A percentile compares a stretch with the other conserved stretches of the same genome.
Conservation (phyloP, 1,140 invertebrate genomes). For the Leptinotarsa texana region DNA sequence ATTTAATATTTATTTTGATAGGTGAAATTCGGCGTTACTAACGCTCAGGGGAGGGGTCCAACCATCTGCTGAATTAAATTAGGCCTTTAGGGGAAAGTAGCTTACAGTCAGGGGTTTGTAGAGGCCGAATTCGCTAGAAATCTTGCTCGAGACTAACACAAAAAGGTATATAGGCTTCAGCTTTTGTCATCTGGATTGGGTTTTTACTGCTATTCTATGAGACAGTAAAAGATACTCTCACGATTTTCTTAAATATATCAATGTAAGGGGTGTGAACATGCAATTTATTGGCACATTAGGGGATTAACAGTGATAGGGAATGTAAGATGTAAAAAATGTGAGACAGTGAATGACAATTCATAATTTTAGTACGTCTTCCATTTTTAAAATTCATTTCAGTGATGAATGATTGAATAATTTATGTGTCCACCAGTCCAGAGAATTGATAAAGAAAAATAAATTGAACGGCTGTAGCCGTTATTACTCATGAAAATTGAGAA, state of each 20-base stretch:
- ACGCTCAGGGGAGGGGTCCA: constrained; percentile 46
- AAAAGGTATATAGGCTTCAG: constrained; percentile 29
- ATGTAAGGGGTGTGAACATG: constrained; percentile 27
- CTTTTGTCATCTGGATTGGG: constrained; percentile 46
- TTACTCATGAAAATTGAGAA: no score
- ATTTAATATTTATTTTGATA: constrained; percentile 59
- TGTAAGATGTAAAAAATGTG: no score
- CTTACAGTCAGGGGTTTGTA: constrained; percentile 20
- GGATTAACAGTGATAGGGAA: not conserved
- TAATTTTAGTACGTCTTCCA: no score
- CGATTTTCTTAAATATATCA: constrained; percentile 26
- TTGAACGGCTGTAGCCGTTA: no score
- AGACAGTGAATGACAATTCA: no score
- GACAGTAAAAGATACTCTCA: constrained; percentile 29
- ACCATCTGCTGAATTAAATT: constrained; percentile 53
- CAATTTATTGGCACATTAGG: constrained; percentile 26
- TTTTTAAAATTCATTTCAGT: no score
- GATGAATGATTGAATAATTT: no score
- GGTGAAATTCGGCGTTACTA: constrained; percentile 57
- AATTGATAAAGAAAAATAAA: no score
- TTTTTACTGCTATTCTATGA: constrained; percentile 45
- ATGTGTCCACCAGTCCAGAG: no score
- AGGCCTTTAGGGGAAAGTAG: constrained; percentile 38
- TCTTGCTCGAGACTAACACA: not conserved
- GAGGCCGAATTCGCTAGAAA: not conserved